phyloP scores from a whole-genome alignment of 2,797 vertebrate species.

The Pipistrellus nathusii region DNA sequence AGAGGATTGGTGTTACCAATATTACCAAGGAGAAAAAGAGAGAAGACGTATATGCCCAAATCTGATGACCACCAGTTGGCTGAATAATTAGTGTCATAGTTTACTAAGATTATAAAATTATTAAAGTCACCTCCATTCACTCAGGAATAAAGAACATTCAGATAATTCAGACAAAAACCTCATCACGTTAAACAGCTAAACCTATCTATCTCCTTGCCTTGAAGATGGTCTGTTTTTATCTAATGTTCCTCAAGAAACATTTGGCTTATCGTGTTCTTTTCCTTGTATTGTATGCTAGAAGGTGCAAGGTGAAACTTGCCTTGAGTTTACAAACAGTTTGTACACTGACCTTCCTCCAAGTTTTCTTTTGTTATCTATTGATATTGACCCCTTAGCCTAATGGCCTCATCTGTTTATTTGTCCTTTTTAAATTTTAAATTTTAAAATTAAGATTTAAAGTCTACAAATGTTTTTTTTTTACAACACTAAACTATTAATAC shows the following conservation, averaged over 20 bases:
- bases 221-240: constrained; percentile 42
- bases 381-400: not conserved
- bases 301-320: not conserved
- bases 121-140: not conserved
- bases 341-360: not conserved
- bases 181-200: not conserved
- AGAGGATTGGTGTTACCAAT: not conserved
- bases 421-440: not conserved
- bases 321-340: not conserved
- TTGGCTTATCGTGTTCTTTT: not conserved
- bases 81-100: not conserved
- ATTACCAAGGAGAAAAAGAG: not conserved
- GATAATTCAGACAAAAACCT: not conserved
- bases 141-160: not conserved
- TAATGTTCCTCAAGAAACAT: constrained; percentile 43
- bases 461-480: not conserved
- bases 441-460: constrained; percentile 40
- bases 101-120: not conserved
- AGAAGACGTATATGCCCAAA: not conserved
- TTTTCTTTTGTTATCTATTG: constrained; percentile 7
- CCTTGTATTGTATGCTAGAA: not conserved
- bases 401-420: not conserved
- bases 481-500: not conserved
- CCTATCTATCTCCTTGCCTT: not conserved
- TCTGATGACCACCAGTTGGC: not conserved